Conservation (phyloP, 1,140 invertebrate species). For the Charaxes varanes region DNA sequence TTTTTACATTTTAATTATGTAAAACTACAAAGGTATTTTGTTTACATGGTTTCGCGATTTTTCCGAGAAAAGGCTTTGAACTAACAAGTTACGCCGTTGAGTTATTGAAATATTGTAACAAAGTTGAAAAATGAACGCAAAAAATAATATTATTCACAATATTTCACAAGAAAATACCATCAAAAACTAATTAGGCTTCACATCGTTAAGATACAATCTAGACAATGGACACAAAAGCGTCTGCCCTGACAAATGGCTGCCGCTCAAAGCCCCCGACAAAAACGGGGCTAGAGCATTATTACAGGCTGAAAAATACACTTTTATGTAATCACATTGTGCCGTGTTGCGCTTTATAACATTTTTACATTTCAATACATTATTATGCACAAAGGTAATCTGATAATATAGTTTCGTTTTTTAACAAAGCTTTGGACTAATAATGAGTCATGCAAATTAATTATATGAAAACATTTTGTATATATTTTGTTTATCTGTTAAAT, state of each 20-base stretch:
- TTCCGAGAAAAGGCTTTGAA: no score
- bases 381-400: not conserved
- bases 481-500: no score
- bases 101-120: no score
- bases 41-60: no score
- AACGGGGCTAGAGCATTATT: not conserved
- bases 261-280: constrained; percentile 2
- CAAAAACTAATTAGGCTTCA: constrained; percentile 7
- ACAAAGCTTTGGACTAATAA: no score
- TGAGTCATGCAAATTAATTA: no score
- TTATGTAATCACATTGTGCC: not conserved
- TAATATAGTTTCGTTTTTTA: no score
- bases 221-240: constrained; percentile 4
- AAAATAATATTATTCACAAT: no score
- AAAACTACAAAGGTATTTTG: not conserved
- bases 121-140: no score
- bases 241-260: constrained; percentile 2
- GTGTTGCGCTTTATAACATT: not conserved
- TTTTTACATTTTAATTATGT: not conserved
- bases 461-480: no score
- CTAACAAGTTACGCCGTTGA: no score
- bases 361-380: not conserved
- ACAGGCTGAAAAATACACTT: not conserved
- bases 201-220: constrained; percentile 3
- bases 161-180: constrained; percentile 3